These are phyloP conservation scores for Chirona hameri DNA, from an alignment of 2,888 invertebrate species.

Conservation along the genomic window DNA sequence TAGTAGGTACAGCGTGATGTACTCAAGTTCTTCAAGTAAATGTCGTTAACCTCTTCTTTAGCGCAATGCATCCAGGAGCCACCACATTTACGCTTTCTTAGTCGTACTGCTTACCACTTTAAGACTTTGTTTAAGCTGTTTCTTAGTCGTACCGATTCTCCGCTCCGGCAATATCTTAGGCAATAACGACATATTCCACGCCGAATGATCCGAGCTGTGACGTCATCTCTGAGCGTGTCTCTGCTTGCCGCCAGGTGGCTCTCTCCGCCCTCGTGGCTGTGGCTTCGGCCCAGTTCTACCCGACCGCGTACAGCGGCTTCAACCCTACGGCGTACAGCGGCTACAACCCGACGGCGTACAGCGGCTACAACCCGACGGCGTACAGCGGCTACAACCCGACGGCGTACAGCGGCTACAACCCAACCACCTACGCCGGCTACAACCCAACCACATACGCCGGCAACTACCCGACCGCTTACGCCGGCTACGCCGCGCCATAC, in stretches of 20 bases:
- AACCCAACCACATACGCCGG: neutral
- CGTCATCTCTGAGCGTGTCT: neutral
- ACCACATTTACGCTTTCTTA: neutral
- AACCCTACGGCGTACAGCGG: neutral
- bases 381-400: too few species aligned
- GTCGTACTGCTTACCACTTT: neutral
- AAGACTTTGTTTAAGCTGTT: too few species aligned
- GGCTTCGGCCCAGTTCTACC: neutral
- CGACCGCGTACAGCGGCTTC: neutral
- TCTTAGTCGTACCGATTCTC: too few species aligned
- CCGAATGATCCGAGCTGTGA: too few species aligned
- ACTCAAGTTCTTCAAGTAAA: neutral
- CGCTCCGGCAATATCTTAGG: too few species aligned
- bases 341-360: neutral
- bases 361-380: too few species aligned
- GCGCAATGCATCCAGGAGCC: neutral
- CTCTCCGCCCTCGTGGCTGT: conserved; percentile 3
- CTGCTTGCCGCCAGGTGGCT: neutral
- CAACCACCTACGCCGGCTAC: neutral
- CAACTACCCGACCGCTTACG: neutral
- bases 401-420: too few species aligned
- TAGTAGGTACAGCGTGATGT: neutral
- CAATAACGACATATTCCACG: too few species aligned
- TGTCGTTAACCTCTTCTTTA: neutral
- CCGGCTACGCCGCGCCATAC: conserved; percentile 38